Percentiles rank a stretch among this genome's conserved stretches.
Evolutionary conservation across 2,888 invertebrate species (phyloP).

Genomic region (Melanotus villosus): DNA sequence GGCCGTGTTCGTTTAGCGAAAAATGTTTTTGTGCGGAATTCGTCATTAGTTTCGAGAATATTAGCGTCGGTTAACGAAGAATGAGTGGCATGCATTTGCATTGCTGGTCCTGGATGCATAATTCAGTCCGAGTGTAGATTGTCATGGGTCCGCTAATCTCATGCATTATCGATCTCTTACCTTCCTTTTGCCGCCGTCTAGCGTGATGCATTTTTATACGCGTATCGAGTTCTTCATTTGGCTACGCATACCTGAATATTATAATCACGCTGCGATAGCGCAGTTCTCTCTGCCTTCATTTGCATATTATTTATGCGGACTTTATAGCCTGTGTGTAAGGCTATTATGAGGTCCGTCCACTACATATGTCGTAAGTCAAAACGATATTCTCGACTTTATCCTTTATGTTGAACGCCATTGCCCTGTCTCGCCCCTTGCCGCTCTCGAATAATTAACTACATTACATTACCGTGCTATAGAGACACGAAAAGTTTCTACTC

Average conservation of each 20-base stretch:
- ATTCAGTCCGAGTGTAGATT: slow-evolving; percentile 47
- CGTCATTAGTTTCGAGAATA: slow-evolving; percentile 4
- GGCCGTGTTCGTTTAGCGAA: neutral
- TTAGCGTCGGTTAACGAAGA: slow-evolving; percentile 4
- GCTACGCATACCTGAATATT: slow-evolving; percentile 49
- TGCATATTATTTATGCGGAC: slow-evolving; percentile 59
- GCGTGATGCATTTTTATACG: slow-evolving; percentile 47
- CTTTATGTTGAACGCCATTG: slow-evolving; percentile 41
- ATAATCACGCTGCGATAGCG: slow-evolving; percentile 50
- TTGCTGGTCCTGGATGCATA: slow-evolving; percentile 44
- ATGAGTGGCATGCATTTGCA: slow-evolving; percentile 41
- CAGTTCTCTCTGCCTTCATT: slow-evolving; percentile 53
- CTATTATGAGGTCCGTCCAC: slow-evolving; percentile 53
- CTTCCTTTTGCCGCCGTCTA: slow-evolving; percentile 40
- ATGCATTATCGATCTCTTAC: slow-evolving; percentile 45
- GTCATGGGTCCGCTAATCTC: slow-evolving; percentile 41
- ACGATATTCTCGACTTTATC: slow-evolving; percentile 46
- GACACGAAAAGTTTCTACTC: slow-evolving; percentile 26
- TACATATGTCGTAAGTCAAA: slow-evolving; percentile 54
- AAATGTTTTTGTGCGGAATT: slow-evolving; percentile 2
- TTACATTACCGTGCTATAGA: slow-evolving; percentile 29
- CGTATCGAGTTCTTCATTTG: slow-evolving; percentile 47
- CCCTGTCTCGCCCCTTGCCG: slow-evolving; percentile 29
- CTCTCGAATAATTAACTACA: slow-evolving; percentile 33
- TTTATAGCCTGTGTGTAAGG: slow-evolving; percentile 56